Evolutionary conservation across 2,797 vertebrate genomes (phyloP), one percentile per base, ranked within the genome.

Genomic region (Manis javanica): DNA sequence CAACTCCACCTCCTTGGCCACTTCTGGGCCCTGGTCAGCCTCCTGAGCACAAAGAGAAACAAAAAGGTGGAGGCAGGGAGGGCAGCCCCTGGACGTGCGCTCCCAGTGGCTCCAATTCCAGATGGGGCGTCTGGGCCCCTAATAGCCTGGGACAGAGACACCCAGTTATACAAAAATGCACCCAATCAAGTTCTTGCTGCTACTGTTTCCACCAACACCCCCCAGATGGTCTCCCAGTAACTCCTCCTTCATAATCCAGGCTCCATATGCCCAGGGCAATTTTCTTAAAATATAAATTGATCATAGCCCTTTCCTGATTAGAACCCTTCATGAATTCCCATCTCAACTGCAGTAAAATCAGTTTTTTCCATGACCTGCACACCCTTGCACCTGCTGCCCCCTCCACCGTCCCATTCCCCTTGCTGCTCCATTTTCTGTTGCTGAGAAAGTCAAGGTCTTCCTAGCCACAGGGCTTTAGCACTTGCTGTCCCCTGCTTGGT

Each of bases 21-120:
- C 31, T 63, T 90, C 64, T 0, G 3, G 53, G 68, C 24, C 81
- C 29, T 15, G 53, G 24, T 81, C 92, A 34, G 18, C 63, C 59
- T 96, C 97, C 97, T 97, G 78, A 12, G 31, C 19, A 14, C 74
- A 69, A 49, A 49, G 26, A 77, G 23, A 84, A 61, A 37, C 24
- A 18, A 21, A 18, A 21, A 46, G 68, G 10, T 46, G 51, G 26
- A 57, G 59, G 69, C 8, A 0, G 77, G 75, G n/a, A 34, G 13
- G 49, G 31, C 5, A 2, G 5, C 12, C 42, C 83, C 64, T 0
- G 7, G 11, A 15, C 26, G 3, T 0, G 0, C 21, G 7, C 29
- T 69, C 16, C 5, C 21, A 0, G n/a, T 0, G 2, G 34, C 69
- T 61, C 42, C 68, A 1, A 1, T 9, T n/a, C 74, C 66, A 12